phyloP scores from a whole-genome alignment of 2,797 vertebrate species.

The Sylvilagus floridanus region DNA sequence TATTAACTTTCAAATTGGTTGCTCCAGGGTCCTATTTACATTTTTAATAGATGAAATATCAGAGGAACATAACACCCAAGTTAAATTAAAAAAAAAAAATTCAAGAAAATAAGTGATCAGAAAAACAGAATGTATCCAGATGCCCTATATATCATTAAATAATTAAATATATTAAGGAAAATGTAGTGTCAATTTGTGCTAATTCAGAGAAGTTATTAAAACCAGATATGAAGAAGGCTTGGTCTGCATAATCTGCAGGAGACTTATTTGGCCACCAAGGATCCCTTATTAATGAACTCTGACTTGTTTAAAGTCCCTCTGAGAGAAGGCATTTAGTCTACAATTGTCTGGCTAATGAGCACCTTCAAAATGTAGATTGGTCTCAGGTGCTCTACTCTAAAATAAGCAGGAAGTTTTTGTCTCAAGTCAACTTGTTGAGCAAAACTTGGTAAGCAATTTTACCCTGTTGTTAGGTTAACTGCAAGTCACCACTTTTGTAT shows the following conservation, averaged over 20 bases:
- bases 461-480: not conserved
- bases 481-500: not conserved
- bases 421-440: conserved; percentile 22
- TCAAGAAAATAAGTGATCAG: conserved; percentile 58
- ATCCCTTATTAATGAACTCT: conserved; percentile 67
- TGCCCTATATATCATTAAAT: conserved; percentile 76
- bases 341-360: conserved; percentile 76
- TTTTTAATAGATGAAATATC: conserved; percentile 76
- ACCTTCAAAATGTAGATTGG: conserved; percentile 69
- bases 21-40: conserved; percentile 75
- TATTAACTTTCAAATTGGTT: conserved; percentile 72
- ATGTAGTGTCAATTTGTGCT: conserved; percentile 75
- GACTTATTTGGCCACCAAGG: conserved; percentile 56
- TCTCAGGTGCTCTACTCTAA: conserved; percentile 57
- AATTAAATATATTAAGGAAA: conserved; percentile 80
- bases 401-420: conserved; percentile 37
- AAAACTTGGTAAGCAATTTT: conserved; percentile 4
- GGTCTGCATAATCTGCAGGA: conserved; percentile 61
- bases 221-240: conserved; percentile 64
- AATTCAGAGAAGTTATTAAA: conserved; percentile 76
- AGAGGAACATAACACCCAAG: conserved; percentile 53
- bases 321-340: conserved; percentile 68
- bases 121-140: conserved; percentile 61
- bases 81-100: conserved; percentile 68
- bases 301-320: conserved; percentile 68